Base-by-base conservation (phyloP, 2,888 invertebrate species). In the Aspidiotus rigidus region DNA sequence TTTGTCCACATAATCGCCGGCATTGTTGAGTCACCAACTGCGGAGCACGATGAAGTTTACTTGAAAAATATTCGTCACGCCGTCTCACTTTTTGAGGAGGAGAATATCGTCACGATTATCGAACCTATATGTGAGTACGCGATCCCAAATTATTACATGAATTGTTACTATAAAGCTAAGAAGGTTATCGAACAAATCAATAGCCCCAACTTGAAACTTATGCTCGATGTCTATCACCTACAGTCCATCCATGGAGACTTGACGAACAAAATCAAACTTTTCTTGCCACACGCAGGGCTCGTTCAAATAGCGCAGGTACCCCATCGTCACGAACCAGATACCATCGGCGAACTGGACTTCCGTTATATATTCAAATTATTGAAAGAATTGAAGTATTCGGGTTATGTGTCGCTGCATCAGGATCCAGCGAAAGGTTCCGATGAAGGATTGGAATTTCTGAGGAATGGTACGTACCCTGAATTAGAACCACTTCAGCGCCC, bases 1-100 rank as follows among this genome's bases (percentile, higher is more conserved):
- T 88, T 88, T 86, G 87, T 96, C 72, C 95, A 96, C 76, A 83
- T 96, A 2, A 92, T 94, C 90, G 86, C 94, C 49, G 96, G 96
- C 6, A 85, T 83, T 76, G 79, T 87, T 7, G 80, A 81, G 62
- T 77, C 79, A 0, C 76, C 79, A 3, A 81, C 81, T 44, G 74
- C 76, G 44, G 80, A 77, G 39, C 83, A 87, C 76, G 85, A 87
- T 77, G 77, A 79, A 55, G 83, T 84, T 0, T 93, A 89, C 76
- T 83, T 87, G 72, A 82, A 82, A 10, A 97, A 96, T 80, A 79
- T 97, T 69, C 83, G 81, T 74, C 85, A 84, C 78, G 92, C 93
- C n/a, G 84, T 85, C 1, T 79, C 82, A 42, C 76, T 85, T 66
- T 80, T 96, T 70, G 82, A 85, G 75, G 77, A 82, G 73, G 87